These are phyloP conservation scores for Adrianichthys oophorus DNA, from an alignment of 2,797 vertebrate genomes.

Conservation along the genomic window DNA sequence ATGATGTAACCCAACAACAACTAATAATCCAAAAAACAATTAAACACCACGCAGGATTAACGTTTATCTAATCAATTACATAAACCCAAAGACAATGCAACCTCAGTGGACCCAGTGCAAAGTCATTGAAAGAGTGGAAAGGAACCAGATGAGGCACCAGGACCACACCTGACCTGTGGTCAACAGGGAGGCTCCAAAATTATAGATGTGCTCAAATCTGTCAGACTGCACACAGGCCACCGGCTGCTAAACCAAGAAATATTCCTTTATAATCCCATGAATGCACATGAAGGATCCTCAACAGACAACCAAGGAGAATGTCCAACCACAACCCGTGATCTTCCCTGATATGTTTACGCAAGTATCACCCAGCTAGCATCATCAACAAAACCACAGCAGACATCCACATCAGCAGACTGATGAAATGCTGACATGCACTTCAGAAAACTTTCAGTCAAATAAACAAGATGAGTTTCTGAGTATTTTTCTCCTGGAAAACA, in stretches of 20 bases:
- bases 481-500: background rate
- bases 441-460: background rate
- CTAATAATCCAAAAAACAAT: background rate
- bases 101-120: background rate
- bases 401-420: background rate
- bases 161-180: conserved; percentile 8
- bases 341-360: conserved; percentile 8
- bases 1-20: background rate
- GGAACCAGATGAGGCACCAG: background rate
- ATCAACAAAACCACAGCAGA: conserved; percentile 4
- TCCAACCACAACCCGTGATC: conserved; percentile 35
- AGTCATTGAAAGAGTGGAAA: too few species aligned
- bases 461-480: background rate
- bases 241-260: conserved; percentile 24
- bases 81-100: conserved; percentile 10
- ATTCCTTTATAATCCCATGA: conserved; percentile 43
- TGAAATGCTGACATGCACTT: background rate
- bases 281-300: conserved; percentile 24
- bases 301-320: conserved; percentile 1
- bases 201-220: background rate
- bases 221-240: conserved; percentile 22
- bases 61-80: conserved; percentile 14
- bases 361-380: conserved; percentile 13
- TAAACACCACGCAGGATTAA: conserved; percentile 10
- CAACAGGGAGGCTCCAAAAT: conserved; percentile 16